A percentile compares a stretch with the other conserved stretches of the same genome.
These are phyloP conservation scores for Alosa alosa DNA, from an alignment of 2,113 vertebrate species.

Conservation along the genomic window DNA sequence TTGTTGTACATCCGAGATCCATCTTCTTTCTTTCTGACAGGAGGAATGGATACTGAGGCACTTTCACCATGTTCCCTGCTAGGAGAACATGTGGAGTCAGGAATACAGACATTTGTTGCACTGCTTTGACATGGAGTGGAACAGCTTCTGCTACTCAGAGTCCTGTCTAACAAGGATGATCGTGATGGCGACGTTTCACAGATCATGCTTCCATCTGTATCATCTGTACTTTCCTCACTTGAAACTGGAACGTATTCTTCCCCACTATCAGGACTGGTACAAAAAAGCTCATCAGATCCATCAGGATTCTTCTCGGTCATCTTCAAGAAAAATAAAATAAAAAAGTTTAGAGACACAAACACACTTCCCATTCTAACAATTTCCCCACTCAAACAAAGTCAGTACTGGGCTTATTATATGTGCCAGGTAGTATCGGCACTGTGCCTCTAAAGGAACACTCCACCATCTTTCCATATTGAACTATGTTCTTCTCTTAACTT, in stretches of 20 bases:
- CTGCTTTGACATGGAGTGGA: background rate
- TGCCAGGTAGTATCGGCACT: background rate
- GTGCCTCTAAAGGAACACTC: no score
- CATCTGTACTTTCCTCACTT: conserved; percentile 27
- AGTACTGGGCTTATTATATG: background rate
- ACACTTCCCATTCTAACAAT: background rate
- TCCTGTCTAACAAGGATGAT: background rate
- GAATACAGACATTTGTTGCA: background rate
- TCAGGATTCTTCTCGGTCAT: conserved; percentile 5
- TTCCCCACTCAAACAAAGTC: background rate
- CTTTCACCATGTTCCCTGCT: conserved; percentile 6
- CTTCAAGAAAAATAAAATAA: background rate
- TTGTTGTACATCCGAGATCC: conserved; percentile 28
- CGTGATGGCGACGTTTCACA: background rate
- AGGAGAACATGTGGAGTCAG: conserved; percentile 22
- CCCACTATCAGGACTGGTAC: conserved; percentile 23
- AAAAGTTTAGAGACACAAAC: background rate
- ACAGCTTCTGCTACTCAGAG: background rate
- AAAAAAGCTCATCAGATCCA: conserved; percentile 26
- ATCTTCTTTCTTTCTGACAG: conserved; percentile 24
- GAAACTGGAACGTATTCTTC: conserved; percentile 34
- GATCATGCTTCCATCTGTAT: conserved; percentile 9
- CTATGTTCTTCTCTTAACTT: no score
- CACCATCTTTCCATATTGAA: no score
- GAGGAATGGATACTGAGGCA: conserved; percentile 23